Evolutionary conservation across 2,888 invertebrate genomes (phyloP).

Genomic region (Lacanobia wlatinum): DNA sequence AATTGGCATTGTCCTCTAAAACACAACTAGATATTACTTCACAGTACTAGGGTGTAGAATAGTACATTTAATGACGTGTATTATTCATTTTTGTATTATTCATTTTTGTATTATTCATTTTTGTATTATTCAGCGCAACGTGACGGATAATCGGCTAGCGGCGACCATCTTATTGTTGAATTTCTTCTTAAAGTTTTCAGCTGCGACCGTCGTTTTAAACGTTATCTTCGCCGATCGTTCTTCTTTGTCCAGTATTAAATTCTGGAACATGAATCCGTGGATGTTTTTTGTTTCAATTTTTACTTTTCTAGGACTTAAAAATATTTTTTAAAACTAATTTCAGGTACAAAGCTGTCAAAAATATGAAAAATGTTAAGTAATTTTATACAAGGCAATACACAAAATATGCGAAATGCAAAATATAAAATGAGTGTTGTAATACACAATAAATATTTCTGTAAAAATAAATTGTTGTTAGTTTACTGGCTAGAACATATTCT

Average conservation of each 20-base stretch:
- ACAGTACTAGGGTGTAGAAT: not conserved
- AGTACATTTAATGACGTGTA: not conserved
- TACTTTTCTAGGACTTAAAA: conserved; percentile 15
- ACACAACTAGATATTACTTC: too few relatives aligned
- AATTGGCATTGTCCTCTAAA: too few relatives aligned
- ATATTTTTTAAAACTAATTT: conserved; percentile 20
- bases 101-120: conserved; percentile 14
- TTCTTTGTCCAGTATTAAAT: conserved; percentile 84
- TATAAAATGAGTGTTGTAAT: not conserved
- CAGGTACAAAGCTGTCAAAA: conserved; percentile 44
- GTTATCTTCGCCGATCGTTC: conserved; percentile 84
- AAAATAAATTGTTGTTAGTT: conserved; percentile 6
- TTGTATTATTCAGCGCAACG: conserved; percentile 66
- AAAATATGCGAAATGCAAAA: not conserved
- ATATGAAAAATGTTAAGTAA: conserved; percentile 73
- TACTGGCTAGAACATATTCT: conserved; percentile 12
- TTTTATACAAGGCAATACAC: conserved; percentile 46
- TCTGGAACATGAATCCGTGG: conserved; percentile 84
- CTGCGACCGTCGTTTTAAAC: conserved; percentile 82
- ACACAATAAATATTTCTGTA: not conserved
- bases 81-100: too few relatives aligned
- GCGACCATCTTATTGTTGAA: conserved; percentile 89
- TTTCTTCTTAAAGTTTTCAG: conserved; percentile 85
- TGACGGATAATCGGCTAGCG: conserved; percentile 84
- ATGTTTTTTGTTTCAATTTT: conserved; percentile 51